Conservation (phyloP, 2,113 vertebrate genomes). For the Petroica traversi region DNA sequence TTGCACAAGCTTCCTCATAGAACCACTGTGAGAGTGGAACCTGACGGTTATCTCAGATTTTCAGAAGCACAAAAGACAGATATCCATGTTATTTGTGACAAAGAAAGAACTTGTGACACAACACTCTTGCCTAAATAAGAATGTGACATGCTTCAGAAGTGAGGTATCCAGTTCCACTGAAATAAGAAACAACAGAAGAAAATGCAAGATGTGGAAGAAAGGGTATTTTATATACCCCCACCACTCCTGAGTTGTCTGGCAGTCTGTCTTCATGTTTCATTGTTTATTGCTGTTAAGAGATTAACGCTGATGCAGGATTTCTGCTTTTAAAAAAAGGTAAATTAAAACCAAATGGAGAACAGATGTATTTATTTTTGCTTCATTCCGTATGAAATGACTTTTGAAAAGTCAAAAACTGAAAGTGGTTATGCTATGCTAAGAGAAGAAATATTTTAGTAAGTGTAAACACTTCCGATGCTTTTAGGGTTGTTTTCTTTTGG, state of each 20-base stretch:
- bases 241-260: not conserved
- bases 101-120: not conserved
- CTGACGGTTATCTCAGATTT: not conserved
- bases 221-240: not conserved
- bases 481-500: not conserved
- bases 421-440: not conserved
- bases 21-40: not conserved
- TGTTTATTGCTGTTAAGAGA: not conserved
- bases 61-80: not conserved
- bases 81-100: not conserved
- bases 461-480: not conserved
- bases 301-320: not conserved
- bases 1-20: not conserved
- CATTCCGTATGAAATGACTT: not conserved
- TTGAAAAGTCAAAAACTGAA: not conserved
- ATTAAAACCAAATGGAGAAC: not conserved
- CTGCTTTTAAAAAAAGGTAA: not conserved
- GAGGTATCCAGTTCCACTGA: not conserved
- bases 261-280: not conserved
- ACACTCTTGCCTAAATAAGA: not conserved
- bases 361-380: not conserved
- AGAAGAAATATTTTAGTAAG: not conserved
- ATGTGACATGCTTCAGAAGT: not conserved
- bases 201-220: not conserved
- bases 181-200: not conserved